Evolutionary conservation across 2,113 vertebrate genomes (phyloP).

Genomic region (Stegostoma tigrinum): DNA sequence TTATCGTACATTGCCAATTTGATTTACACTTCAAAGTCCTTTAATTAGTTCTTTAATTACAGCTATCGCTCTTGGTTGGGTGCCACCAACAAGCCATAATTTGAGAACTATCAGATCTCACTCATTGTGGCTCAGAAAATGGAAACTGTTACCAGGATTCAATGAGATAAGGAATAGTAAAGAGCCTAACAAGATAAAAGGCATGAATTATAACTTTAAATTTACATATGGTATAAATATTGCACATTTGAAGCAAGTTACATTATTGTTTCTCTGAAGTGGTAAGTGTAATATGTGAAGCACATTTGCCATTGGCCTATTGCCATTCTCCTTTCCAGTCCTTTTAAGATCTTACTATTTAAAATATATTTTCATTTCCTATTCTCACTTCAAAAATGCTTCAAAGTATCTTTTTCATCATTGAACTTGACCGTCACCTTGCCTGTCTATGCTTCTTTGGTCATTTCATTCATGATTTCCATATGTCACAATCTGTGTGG

Average conservation of each 20-base stretch:
- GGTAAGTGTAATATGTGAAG: neutral
- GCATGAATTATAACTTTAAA: neutral
- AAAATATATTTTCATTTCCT: neutral
- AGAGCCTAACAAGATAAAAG: neutral
- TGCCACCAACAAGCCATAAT: constrained; percentile 22
- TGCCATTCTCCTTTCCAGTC: neutral
- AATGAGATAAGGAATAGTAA: neutral
- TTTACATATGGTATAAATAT: neutral
- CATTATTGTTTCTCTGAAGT: neutral
- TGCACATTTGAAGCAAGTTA: neutral
- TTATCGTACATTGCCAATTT: neutral
- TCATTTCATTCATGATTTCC: neutral
- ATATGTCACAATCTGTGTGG: neutral
- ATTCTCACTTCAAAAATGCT: neutral
- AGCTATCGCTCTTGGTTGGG: constrained; percentile 23
- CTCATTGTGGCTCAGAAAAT: constrained; percentile 25
- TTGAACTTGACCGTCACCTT: neutral
- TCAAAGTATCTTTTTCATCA: neutral
- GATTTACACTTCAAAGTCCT: constrained; percentile 24
- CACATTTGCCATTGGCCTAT: neutral
- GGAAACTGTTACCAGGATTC: neutral
- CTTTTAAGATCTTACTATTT: neutral
- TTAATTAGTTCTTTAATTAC: constrained; percentile 33
- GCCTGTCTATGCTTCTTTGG: neutral
- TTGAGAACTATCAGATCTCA: constrained; percentile 7